Evolutionary conservation across 1,140 invertebrate species (phyloP), one percentile per base, ranked within the genome.

Genomic region (Pogonognathellus flavescens): DNA sequence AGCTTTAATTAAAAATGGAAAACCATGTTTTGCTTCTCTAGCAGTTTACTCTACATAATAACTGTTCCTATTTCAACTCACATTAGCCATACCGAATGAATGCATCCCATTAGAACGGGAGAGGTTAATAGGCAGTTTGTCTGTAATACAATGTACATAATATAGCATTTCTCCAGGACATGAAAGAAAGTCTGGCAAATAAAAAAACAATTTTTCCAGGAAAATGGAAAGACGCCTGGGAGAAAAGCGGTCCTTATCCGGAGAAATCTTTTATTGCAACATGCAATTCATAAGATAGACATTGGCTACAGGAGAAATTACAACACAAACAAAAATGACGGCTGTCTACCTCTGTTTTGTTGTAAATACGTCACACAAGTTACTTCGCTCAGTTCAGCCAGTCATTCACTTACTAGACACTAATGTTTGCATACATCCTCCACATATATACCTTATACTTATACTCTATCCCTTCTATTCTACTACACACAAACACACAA

Each of bases 1-100:
- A n/a, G n/a, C 31, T 76, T 50, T 76, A 76, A 76, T 76, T 76
- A 76, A 76, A 76, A 76, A 76, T 76, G 31, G 25, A 16, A n/a
- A 76, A 76, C 70, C 70, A 76, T 76, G 70, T 76, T 49, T 76
- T 11, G 13, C 41, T 76, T 76, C 31, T 9, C 70, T 16, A 14
- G 53, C 9, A 57, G 11, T 57, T 14, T 13, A 14, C 1, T 57
- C 53, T 57, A 57, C 53, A n/a, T 14, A 57, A 14, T 13, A 57
- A 57, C 53, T 14, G 53, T n/a, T 57, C 11, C 53, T n/a, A 1
- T 14, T 9, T 13, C 53, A 57, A 1, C 6, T 41, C 6, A 41
- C 31, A 41, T 14, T 57, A 57, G n/a, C 11, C n/a, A 1, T 57
- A 57, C 1, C 11, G 53, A 14, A 13, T 57, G n/a, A 13, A 57